Percentiles rank a stretch among this genome's conserved stretches.
Conservation (phyloP, 1,140 invertebrate genomes). For the Atta cephalotes region DNA sequence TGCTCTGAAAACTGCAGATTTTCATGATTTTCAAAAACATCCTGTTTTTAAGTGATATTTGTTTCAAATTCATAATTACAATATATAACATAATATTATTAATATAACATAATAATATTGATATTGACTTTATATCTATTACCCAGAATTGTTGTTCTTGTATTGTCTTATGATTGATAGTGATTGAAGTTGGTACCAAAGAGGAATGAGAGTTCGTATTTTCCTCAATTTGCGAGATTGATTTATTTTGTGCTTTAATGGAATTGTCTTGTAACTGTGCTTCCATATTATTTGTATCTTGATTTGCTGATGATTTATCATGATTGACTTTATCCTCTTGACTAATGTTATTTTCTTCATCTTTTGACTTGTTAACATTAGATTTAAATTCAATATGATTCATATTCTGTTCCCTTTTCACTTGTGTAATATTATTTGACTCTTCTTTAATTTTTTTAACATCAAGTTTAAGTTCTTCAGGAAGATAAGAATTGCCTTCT, state of each 20-base stretch:
- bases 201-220: slow-evolving; percentile 42
- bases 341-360: slow-evolving; percentile 68
- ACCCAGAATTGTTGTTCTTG: slow-evolving; percentile 74
- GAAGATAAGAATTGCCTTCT: slow-evolving; percentile 87
- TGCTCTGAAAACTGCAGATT: too few species aligned
- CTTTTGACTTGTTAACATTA: slow-evolving; percentile 72
- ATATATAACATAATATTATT: not conserved
- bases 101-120: not conserved
- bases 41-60: not conserved
- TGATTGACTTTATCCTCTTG: slow-evolving; percentile 57
- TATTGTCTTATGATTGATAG: slow-evolving; percentile 55
- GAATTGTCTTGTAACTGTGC: slow-evolving; percentile 60
- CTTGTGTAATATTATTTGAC: slow-evolving; percentile 47
- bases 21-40: too few species aligned
- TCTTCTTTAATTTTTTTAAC: slow-evolving; percentile 83
- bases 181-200: slow-evolving; percentile 56
- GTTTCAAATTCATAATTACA: not conserved
- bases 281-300: slow-evolving; percentile 32
- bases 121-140: slow-evolving; percentile 28
- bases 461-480: slow-evolving; percentile 86
- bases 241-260: slow-evolving; percentile 62
- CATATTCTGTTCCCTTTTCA: slow-evolving; percentile 58
- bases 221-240: slow-evolving; percentile 44
- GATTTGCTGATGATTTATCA: slow-evolving; percentile 37
- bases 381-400: slow-evolving; percentile 57